Conservation (phyloP, 2,797 vertebrate genomes). For the Lagorchestes hirsutus region DNA sequence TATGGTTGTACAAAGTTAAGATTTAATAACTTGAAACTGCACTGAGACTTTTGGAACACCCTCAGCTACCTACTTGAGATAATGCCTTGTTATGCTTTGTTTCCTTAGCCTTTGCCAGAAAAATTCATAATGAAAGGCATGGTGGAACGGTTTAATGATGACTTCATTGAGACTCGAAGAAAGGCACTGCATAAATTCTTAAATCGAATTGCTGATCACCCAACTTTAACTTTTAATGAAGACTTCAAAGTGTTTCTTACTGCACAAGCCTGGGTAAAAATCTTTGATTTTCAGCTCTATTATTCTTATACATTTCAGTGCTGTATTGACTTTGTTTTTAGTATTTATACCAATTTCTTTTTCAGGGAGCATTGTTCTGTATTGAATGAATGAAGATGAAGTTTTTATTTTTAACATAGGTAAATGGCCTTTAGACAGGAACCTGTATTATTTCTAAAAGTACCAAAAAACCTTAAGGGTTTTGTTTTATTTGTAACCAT, state of each 20-base stretch:
- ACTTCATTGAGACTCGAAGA: constrained; percentile 96
- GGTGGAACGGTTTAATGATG: constrained; percentile 96
- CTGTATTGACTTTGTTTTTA: background rate
- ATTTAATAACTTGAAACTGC: background rate
- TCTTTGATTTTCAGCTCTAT: constrained; percentile 55
- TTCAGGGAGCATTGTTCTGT: background rate
- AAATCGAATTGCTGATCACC: constrained; percentile 93
- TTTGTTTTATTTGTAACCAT: constrained; percentile 20
- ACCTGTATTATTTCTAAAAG: background rate
- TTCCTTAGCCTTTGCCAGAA: constrained; percentile 94
- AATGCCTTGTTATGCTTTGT: constrained; percentile 47
- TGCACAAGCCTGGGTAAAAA: constrained; percentile 89
- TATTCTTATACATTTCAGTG: background rate
- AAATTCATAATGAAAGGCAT: constrained; percentile 98
- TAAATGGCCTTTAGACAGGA: background rate
- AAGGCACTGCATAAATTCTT: constrained; percentile 95
- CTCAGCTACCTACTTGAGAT: background rate
- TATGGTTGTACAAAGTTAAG: background rate
- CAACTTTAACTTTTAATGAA: constrained; percentile 93
- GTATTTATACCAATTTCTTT: background rate
- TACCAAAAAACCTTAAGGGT: background rate
- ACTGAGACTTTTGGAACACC: background rate
- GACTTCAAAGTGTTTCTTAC: constrained; percentile 96
- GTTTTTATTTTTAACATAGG: background rate
- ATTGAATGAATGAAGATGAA: background rate